Base-by-base conservation (phyloP, 2,888 invertebrate species). In the Ennomos quercinarius region DNA sequence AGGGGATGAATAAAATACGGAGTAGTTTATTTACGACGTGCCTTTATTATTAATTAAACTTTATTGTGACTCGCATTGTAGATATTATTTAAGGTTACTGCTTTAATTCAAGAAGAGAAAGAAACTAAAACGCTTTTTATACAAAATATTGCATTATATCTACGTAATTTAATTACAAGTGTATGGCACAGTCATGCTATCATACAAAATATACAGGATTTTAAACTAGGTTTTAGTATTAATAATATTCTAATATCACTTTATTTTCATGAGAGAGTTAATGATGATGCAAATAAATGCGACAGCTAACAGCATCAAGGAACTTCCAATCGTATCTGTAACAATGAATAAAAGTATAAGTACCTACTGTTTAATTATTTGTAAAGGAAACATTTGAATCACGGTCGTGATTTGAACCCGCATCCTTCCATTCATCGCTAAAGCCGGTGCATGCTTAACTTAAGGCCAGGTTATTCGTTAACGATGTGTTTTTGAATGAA, bases 201-300 rank as follows among this genome's bases (percentile, higher is more conserved):
- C 69, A 81, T 91, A 92, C 91, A 92, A 91, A 90, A 91, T 92
- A 86, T 92, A 91, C 91, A 92, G 85, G 86, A 87, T 86, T 86
- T 83, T 77, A 81, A 73, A 80, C 83, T 89, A 87, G 77, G 75
- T 71, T 68, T 67, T 47, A 67, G 74, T 78, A 69, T 81, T 82
- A 79, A 84, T 84, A 89, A 84, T 84, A 89, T 69, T 83, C 91
- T 91, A 92, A 86, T 92, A 92, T 92, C 91, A 92, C 91, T 91
- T 90, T 84, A 86, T 83, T 84, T 80, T 87, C 89, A 87, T 90
- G 86, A 89, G 89, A 89, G 84, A 89, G 77, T 77, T 82, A 77
- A 72, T 83, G 81, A 80, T 84, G 80, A 70, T 89, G 80, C 69
- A 84, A 83, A 77, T 70, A 74, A 80, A 73, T 66, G 79, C 70